Evolutionary conservation across 2,113 vertebrate species (phyloP).

Genomic region (Tachysurus vachellii): DNA sequence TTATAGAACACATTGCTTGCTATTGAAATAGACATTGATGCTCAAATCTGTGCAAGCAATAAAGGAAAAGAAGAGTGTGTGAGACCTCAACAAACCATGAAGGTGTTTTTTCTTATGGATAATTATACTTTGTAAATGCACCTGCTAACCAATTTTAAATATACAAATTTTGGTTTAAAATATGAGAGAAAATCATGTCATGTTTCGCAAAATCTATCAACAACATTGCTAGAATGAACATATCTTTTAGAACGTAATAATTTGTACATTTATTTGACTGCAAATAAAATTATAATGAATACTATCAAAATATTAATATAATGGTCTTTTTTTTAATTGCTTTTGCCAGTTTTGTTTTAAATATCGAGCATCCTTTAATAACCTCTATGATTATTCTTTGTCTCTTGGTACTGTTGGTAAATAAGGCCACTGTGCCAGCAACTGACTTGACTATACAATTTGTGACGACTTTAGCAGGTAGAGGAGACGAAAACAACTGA

Average conservation of each 20-base stretch:
- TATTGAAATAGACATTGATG: background rate
- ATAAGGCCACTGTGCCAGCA: background rate
- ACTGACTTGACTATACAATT: background rate
- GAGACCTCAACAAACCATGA: background rate
- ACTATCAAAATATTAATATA: too few relatives aligned
- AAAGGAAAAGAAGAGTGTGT: background rate
- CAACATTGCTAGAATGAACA: background rate
- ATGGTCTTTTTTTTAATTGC: background rate
- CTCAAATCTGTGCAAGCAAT: background rate
- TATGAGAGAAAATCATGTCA: background rate
- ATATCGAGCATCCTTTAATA: background rate
- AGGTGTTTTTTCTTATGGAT: background rate
- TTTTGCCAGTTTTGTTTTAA: too few relatives aligned
- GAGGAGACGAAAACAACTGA: slow-evolving; percentile 67
- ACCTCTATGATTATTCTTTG: background rate
- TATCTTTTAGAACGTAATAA: background rate
- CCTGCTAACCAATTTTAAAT: background rate
- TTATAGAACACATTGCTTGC: background rate
- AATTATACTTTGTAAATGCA: background rate
- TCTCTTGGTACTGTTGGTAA: background rate
- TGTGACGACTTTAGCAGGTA: slow-evolving; percentile 62
- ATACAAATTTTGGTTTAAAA: too few relatives aligned
- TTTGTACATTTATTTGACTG: background rate
- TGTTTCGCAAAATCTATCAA: background rate
- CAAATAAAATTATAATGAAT: background rate